Percentiles rank a stretch among this genome's conserved stretches.
Conservation (phyloP, 2,888 invertebrate genomes). For the Pristionchus maxplancki region DNA sequence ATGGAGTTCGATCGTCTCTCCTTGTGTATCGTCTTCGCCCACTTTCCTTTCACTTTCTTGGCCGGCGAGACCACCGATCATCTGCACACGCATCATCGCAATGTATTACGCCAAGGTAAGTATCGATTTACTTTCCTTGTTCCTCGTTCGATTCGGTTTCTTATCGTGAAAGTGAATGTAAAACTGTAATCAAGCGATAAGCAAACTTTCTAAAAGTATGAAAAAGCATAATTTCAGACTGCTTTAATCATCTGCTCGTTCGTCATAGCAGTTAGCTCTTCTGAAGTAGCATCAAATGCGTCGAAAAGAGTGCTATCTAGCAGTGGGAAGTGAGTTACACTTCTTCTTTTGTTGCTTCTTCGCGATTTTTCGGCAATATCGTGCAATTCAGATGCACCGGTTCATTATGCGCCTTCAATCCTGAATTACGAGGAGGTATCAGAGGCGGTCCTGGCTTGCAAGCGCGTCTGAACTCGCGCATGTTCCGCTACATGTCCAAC, state of each 20-base stretch:
- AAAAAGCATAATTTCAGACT: not conserved
- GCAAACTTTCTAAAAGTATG: no score
- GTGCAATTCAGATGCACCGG: not conserved
- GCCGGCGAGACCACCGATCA: not conserved
- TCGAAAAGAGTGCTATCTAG: not conserved
- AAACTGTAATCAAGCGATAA: no score
- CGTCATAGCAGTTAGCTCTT: not conserved
- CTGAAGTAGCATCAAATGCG: not conserved
- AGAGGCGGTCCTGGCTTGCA: conserved; percentile 72
- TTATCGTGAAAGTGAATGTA: no score
- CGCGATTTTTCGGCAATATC: not conserved
- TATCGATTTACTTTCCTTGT: not conserved
- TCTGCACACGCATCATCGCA: not conserved
- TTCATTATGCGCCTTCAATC: conserved; percentile 59
- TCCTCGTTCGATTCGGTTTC: no score
- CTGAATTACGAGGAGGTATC: conserved; percentile 60
- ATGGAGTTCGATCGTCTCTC: not conserved
- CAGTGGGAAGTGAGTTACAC: not conserved
- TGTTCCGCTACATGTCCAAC: conserved; percentile 71
- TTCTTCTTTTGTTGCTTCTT: no score
- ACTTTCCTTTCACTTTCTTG: not conserved
- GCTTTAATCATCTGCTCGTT: not conserved
- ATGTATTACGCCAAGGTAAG: not conserved
- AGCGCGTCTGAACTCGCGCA: conserved; percentile 68
- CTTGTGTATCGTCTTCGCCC: not conserved